Percentiles rank a stretch among this genome's conserved stretches.
phyloP scores from a whole-genome alignment of 2,888 invertebrate species.

The Erebia epiphron region DNA sequence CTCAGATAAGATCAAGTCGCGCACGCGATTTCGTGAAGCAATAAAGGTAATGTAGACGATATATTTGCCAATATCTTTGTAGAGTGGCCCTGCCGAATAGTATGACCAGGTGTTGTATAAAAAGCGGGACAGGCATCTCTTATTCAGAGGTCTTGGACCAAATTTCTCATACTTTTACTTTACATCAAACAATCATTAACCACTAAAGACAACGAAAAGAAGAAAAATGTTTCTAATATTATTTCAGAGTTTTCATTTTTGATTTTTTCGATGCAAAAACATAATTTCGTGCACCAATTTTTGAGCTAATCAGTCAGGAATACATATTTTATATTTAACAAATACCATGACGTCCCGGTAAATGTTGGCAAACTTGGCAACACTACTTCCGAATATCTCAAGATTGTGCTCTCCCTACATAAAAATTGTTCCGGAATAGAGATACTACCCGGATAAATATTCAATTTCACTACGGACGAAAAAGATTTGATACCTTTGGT shows the following conservation, averaged over 20 bases:
- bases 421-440: slow-evolving; percentile 83
- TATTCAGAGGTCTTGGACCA: background rate
- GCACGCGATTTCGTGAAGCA: slow-evolving; percentile 74
- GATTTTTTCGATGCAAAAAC: too few species aligned
- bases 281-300: too few species aligned
- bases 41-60: slow-evolving; percentile 82
- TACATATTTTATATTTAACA: too few species aligned
- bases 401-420: slow-evolving; percentile 82
- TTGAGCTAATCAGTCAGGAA: too few species aligned
- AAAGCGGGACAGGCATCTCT: background rate
- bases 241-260: too few species aligned
- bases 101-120: slow-evolving; percentile 9
- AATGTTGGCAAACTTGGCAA: slow-evolving; percentile 2
- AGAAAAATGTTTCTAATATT: too few species aligned
- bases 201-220: too few species aligned
- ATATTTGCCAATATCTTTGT: slow-evolving; percentile 81
- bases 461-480: slow-evolving; percentile 82
- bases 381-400: slow-evolving; percentile 66
- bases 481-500: slow-evolving; percentile 81
- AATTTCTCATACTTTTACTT: background rate
- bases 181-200: too few species aligned
- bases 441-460: slow-evolving; percentile 83
- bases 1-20: slow-evolving; percentile 70
- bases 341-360: background rate
- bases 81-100: slow-evolving; percentile 80